A percentile compares a stretch with the other conserved stretches of the same genome.
Evolutionary conservation across 2,113 vertebrate genomes (phyloP).

Genomic region (Climacteris rufus): DNA sequence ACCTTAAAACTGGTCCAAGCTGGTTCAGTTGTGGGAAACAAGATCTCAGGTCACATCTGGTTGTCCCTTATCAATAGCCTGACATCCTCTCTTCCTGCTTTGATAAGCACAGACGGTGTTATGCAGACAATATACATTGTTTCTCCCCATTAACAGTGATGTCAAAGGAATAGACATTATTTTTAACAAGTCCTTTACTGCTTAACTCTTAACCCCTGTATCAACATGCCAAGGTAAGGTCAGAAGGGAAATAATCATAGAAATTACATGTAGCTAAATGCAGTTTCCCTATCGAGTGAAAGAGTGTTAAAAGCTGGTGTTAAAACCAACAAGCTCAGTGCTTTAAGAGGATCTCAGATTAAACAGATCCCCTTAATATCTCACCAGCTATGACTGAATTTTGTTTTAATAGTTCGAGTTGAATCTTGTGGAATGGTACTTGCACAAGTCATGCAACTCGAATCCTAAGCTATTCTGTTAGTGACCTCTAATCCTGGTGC

Average conservation of each 20-base stretch:
- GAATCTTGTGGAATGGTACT: background rate
- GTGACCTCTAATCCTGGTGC: background rate
- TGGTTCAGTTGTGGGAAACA: no score
- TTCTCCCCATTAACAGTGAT: no score
- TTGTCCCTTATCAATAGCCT: no score
- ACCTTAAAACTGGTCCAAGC: no score
- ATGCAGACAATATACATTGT: no score
- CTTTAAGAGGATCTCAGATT: background rate
- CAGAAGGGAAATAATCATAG: background rate
- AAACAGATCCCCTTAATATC: background rate
- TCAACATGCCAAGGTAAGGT: background rate
- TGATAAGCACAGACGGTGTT: no score
- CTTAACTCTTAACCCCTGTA: no score
- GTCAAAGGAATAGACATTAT: no score
- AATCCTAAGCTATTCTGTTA: background rate
- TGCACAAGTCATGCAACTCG: background rate
- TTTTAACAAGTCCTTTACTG: no score
- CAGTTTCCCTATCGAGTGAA: background rate
- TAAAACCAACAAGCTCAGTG: background rate
- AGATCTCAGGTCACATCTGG: no score
- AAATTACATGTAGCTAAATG: background rate
- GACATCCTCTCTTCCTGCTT: no score
- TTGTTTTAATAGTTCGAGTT: background rate
- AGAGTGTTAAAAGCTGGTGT: rapidly evolving
- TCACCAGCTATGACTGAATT: background rate